Evolutionary conservation across 2,797 vertebrate species (phyloP).

Genomic region (Galago senegalensis): DNA sequence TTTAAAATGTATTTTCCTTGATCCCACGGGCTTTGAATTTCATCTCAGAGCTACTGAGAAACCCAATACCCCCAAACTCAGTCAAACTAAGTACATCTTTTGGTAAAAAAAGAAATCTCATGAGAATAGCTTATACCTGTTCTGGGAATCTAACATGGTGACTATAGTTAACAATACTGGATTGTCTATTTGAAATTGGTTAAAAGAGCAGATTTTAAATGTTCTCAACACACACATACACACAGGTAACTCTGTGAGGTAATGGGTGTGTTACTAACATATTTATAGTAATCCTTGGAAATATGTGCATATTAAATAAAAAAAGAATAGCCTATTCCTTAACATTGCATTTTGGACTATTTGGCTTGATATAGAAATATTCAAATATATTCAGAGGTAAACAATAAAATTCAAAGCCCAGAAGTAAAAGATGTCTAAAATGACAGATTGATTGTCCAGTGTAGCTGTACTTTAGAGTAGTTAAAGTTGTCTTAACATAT

Average conservation of each 20-base stretch:
- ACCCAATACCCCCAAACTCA: background rate
- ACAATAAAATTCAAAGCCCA: conserved; percentile 43
- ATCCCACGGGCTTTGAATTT: background rate
- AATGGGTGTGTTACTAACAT: background rate
- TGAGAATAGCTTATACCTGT: background rate
- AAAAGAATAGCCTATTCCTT: conserved; percentile 28
- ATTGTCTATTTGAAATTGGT: background rate
- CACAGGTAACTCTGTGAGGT: background rate
- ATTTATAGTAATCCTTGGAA: background rate
- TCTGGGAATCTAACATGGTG: background rate
- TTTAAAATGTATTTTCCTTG: conserved; percentile 2
- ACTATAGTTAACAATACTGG: background rate
- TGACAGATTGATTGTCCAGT: background rate
- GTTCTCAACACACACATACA: background rate
- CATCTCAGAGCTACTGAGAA: conserved; percentile 35
- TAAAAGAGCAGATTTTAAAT: background rate
- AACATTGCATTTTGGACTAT: background rate
- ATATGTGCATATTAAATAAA: background rate
- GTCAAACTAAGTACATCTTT: background rate
- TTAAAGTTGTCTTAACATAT: background rate
- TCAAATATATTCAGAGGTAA: conserved; percentile 28
- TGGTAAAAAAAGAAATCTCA: conserved; percentile 41
- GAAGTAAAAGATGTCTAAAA: conserved; percentile 55
- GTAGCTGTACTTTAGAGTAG: background rate
- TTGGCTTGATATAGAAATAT: conserved; percentile 55